Evolutionary conservation across 35 echinoderm and acorn worm species (phyloP), one percentile per base, ranked within the genome.

Genomic region (Apostichopus japonicus): DNA sequence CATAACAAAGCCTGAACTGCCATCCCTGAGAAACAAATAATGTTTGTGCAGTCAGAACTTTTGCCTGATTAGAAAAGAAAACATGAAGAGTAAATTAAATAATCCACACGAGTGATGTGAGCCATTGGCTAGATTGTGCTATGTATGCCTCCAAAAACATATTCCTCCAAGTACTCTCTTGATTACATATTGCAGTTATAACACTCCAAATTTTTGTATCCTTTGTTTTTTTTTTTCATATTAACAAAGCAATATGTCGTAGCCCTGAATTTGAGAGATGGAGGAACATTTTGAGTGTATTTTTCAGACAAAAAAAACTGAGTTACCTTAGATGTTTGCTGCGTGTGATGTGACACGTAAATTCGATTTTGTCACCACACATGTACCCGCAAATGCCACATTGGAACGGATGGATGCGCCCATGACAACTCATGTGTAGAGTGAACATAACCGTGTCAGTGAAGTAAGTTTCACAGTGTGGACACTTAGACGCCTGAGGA

Each of bases 401-500:
- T 84, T 99, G 97, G 72, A 96, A 96, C 17, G 97, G 97, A 94
- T 99, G 95, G 61, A 90, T 55, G 21, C 61, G 92, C 25, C 95
- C 97, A 77, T 99, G 97, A 86, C 97, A 99, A 92, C 97, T 99
- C 97, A 99, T 99, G 92, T 99, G 97, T 78, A 99, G 95, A 61
- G 95, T 99, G 90, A 95, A 99, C 77, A 99, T 99, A 14, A 99
- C 97, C 33, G 94, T 87, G 65, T 99, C 97, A 4, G 97, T 87
- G 51, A 99, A 99, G 83, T 93, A 95, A 10, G 97, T 99, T 71
- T 96, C 97, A 84, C 97, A 99, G 84, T 96, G 95, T 7, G 95
- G 97, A 86, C 97, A 99, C 86, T 97, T 97, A 80, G 92, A 77
- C 14, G 92, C 90, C 90, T 97, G 90, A 75, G 90, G 93, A 55